Evolutionary conservation across 2,797 vertebrate species (phyloP).

Genomic region (Pipistrellus pipistrellus): DNA sequence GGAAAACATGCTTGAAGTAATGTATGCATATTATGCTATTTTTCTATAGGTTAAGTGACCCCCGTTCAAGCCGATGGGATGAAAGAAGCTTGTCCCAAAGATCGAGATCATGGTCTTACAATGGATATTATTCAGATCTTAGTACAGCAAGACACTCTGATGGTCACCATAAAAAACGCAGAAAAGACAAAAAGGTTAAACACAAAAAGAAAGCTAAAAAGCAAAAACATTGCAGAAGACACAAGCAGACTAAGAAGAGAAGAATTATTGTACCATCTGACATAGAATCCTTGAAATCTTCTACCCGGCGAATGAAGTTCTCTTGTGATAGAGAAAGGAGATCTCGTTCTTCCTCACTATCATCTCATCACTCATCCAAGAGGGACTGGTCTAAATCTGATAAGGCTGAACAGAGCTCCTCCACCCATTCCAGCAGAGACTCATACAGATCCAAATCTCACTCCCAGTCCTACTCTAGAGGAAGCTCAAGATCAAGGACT

Average conservation of each 20-base stretch:
- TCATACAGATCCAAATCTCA: constrained; percentile 92
- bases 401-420: constrained; percentile 89
- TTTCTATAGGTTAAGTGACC: constrained; percentile 89
- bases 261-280: constrained; percentile 86
- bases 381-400: constrained; percentile 90
- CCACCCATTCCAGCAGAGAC: constrained; percentile 89
- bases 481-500: constrained; percentile 86
- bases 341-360: constrained; percentile 90
- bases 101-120: constrained; percentile 94
- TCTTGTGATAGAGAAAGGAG: constrained; percentile 87
- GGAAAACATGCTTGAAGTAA: constrained; percentile 47
- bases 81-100: constrained; percentile 93
- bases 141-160: constrained; percentile 90
- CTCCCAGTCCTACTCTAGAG: constrained; percentile 89
- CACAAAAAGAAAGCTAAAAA: constrained; percentile 97
- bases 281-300: constrained; percentile 89
- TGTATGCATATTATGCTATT: background rate
- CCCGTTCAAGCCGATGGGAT: constrained; percentile 94
- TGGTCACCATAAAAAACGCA: constrained; percentile 89
- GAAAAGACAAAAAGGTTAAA: constrained; percentile 95
- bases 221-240: constrained; percentile 93
- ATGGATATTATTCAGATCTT: constrained; percentile 90
- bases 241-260: constrained; percentile 89
- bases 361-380: constrained; percentile 89
- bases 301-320: constrained; percentile 87